Conservation (phyloP, 2,888 invertebrate genomes). For the Camptogramma bilineatum region DNA sequence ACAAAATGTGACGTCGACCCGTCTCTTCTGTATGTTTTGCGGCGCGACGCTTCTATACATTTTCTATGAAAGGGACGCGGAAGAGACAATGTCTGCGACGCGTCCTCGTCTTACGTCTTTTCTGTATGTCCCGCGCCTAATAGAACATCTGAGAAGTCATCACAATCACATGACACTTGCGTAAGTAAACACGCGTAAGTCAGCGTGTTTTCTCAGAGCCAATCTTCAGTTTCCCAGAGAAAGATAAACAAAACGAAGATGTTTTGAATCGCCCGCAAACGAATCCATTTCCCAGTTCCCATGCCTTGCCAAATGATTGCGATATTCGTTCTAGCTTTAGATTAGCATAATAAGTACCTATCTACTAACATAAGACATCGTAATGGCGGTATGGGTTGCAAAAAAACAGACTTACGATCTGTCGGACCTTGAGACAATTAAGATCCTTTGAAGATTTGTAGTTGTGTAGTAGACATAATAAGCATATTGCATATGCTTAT, state of each 20-base stretch:
- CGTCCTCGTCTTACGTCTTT: no score
- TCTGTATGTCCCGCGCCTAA: no score
- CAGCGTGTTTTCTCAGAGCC: slow-evolving; percentile 13
- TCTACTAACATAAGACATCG: neutral
- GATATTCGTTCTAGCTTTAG: slow-evolving; percentile 21
- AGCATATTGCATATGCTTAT: no score
- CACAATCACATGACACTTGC: neutral
- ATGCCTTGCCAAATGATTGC: slow-evolving; percentile 32
- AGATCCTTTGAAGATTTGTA: no score
- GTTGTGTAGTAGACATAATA: no score
- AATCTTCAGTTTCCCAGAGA: slow-evolving; percentile 21
- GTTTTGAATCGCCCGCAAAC: slow-evolving; percentile 27
- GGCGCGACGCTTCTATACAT: no score
- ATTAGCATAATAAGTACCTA: neutral
- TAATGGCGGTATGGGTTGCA: neutral
- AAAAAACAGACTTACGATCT: no score
- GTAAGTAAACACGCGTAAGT: neutral
- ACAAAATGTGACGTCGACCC: no score
- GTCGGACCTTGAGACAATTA: no score
- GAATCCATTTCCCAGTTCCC: slow-evolving; percentile 24
- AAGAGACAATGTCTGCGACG: no score
- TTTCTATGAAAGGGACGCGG: no score
- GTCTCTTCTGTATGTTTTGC: no score
- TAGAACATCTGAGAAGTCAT: neutral
- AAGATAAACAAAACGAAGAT: slow-evolving; percentile 29